These are phyloP conservation scores for Drepana arcuata DNA, from an alignment of 1,140 invertebrate species.

Conservation along the genomic window DNA sequence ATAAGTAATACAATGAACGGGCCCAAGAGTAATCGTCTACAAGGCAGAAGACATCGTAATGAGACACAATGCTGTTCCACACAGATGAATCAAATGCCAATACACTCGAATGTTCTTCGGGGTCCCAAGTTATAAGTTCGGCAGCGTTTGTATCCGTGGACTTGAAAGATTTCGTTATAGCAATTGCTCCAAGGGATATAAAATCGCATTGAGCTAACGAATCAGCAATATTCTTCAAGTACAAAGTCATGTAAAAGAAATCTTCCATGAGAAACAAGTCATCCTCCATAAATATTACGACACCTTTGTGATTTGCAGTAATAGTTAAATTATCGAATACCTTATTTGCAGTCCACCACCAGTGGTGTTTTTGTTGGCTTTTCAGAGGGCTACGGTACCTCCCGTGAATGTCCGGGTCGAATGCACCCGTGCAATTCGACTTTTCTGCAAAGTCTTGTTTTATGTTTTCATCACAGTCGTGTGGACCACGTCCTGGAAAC, in stretches of 20 bases:
- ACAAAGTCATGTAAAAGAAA: conserved; percentile 28
- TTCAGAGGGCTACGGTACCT: conserved; percentile 18
- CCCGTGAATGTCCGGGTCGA: conserved; percentile 23
- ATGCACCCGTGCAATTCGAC: conserved; percentile 24
- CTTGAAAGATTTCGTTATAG: conserved; percentile 1
- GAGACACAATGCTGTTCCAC: conserved; percentile 29
- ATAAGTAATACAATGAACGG: conserved; percentile 31
- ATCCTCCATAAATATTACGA: conserved; percentile 28
- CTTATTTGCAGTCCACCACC: conserved; percentile 46
- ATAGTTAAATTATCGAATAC: conserved; percentile 31
- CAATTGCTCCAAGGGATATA: conserved; percentile 16
- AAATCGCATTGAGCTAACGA: conserved; percentile 21
- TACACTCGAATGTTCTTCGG: conserved; percentile 20
- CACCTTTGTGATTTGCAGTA: conserved; percentile 13
- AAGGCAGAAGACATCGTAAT: conserved; percentile 32
- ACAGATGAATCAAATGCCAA: conserved; percentile 21
- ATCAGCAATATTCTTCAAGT: conserved; percentile 25
- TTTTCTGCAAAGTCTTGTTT: conserved; percentile 14
- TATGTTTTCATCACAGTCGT: conserved; percentile 25
- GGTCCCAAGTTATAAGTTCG: conserved; percentile 26
- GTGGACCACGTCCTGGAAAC: conserved; percentile 27
- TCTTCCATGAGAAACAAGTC: conserved; percentile 29
- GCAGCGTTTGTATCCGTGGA: conserved; percentile 8
- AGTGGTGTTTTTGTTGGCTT: conserved; percentile 32
- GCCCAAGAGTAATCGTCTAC: conserved; percentile 36